Percentiles rank a stretch among this genome's conserved stretches.
phyloP scores from a whole-genome alignment of 1,140 invertebrate species.

The Drosophila lini region DNA sequence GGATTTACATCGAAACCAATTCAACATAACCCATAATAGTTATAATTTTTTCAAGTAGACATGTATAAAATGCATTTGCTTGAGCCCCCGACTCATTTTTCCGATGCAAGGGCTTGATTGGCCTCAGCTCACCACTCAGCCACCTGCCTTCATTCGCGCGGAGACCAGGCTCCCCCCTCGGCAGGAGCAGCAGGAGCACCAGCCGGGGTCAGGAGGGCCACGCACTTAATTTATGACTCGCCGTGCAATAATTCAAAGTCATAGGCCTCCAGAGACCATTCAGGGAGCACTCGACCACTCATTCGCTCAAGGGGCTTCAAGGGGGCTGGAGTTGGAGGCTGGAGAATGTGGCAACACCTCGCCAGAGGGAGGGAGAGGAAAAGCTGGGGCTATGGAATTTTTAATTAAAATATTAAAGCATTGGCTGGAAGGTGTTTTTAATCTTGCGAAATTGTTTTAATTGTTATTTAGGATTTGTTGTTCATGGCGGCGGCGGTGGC shows the following conservation, averaged over 20 bases:
- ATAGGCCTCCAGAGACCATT: slow-evolving; percentile 78
- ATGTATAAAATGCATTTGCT: slow-evolving; percentile 1
- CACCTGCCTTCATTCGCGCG: slow-evolving; percentile 13
- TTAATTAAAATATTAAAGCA: slow-evolving; percentile 83
- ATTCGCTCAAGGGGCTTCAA: slow-evolving; percentile 42
- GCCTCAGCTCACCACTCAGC: background rate
- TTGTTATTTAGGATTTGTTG: slow-evolving; percentile 81
- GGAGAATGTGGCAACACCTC: slow-evolving; percentile 37
- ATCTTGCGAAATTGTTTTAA: slow-evolving; percentile 82
- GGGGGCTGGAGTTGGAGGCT: background rate
- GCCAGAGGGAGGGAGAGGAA: background rate
- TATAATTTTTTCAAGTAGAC: background rate
- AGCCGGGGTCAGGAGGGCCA: slow-evolving; percentile 28
- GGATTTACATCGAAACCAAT: background rate
- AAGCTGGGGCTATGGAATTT: slow-evolving; percentile 67
- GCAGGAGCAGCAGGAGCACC: background rate
- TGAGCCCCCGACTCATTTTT: no score
- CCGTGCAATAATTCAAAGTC: slow-evolving; percentile 81
- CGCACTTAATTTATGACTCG: slow-evolving; percentile 80
- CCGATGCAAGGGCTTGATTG: slow-evolving; percentile 18
- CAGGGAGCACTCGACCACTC: slow-evolving; percentile 64
- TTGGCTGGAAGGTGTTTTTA: slow-evolving; percentile 77
- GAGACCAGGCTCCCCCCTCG: background rate
- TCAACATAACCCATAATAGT: background rate
- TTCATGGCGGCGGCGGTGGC: background rate